Conservation (phyloP, 2,888 invertebrate species). For the Tetheella fluctuosa region DNA sequence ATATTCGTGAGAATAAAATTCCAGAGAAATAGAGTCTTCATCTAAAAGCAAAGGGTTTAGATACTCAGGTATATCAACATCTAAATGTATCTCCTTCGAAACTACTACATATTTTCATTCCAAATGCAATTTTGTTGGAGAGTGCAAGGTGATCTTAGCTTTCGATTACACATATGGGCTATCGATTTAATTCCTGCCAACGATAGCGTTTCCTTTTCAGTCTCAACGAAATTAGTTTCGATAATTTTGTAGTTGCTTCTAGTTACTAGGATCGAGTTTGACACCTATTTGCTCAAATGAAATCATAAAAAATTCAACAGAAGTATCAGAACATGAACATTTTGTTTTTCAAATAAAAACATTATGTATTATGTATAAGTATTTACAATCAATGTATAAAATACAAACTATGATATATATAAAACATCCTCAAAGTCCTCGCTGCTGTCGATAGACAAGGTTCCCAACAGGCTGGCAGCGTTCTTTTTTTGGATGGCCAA, state of each 20-base stretch:
- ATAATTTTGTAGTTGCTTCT: not conserved
- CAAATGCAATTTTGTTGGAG: constrained; percentile 15
- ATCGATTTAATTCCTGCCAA: constrained; percentile 11
- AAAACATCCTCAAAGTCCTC: too few relatives aligned
- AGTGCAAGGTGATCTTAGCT: constrained; percentile 22
- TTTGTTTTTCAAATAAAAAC: too few relatives aligned
- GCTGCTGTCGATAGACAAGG: too few relatives aligned
- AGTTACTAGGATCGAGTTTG: too few relatives aligned
- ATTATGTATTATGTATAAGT: too few relatives aligned
- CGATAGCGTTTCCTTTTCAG: not conserved
- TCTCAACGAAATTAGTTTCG: not conserved
- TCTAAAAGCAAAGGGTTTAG: constrained; percentile 5
- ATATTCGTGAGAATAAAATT: not conserved
- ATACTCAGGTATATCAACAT: not conserved
- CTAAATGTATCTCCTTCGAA: not conserved
- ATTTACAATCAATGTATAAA: too few relatives aligned
- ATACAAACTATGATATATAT: too few relatives aligned
- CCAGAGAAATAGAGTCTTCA: not conserved
- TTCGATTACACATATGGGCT: constrained; percentile 25
- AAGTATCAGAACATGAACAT: too few relatives aligned
- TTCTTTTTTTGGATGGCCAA: too few relatives aligned
- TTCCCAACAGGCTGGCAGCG: too few relatives aligned
- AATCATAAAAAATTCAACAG: too few relatives aligned
- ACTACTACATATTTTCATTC: not conserved
- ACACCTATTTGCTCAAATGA: too few relatives aligned